A percentile compares a stretch with the other conserved stretches of the same genome.
phyloP scores from a whole-genome alignment of 2,888 invertebrate genomes.

The Drosophila niveifrons region DNA sequence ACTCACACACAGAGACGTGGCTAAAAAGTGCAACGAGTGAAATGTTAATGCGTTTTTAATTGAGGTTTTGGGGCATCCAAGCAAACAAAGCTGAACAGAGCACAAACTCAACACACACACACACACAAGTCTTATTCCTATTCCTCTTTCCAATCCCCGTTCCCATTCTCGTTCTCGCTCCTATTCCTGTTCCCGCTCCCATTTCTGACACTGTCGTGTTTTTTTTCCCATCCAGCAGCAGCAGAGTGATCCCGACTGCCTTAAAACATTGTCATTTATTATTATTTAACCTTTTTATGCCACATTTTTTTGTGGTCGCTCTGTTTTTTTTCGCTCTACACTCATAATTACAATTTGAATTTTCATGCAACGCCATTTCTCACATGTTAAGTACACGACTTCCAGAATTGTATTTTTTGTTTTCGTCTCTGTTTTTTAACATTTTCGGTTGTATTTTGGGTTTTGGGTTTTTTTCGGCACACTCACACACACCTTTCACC shows the following conservation, averaged over 20 bases:
- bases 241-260: slow-evolving; percentile 45
- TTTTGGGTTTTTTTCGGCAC: slow-evolving; percentile 67
- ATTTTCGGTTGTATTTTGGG: slow-evolving; percentile 6
- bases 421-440: slow-evolving; percentile 12
- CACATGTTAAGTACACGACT: slow-evolving; percentile 48
- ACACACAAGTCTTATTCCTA: slow-evolving; percentile 17
- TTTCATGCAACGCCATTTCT: slow-evolving; percentile 72
- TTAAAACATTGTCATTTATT: slow-evolving; percentile 78
- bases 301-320: slow-evolving; percentile 20
- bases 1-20: slow-evolving; percentile 13
- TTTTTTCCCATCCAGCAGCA: slow-evolving; percentile 22
- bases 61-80: slow-evolving; percentile 80
- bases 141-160: slow-evolving; percentile 9
- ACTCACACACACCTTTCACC: slow-evolving; percentile 79
- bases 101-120: slow-evolving; percentile 23
- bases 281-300: slow-evolving; percentile 68
- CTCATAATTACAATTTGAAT: slow-evolving; percentile 75
- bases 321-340: slow-evolving; percentile 29
- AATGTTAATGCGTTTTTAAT: slow-evolving; percentile 84
- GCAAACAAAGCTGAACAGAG: slow-evolving; percentile 52
- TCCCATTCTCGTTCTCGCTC: neutral
- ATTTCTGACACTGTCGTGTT: slow-evolving; percentile 19
- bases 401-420: slow-evolving; percentile 41
- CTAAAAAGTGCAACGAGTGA: slow-evolving; percentile 73
- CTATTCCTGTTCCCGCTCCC: slow-evolving; percentile 18